Base-by-base conservation (phyloP, 2,888 invertebrate genomes). In the Adineta ricciae region DNA sequence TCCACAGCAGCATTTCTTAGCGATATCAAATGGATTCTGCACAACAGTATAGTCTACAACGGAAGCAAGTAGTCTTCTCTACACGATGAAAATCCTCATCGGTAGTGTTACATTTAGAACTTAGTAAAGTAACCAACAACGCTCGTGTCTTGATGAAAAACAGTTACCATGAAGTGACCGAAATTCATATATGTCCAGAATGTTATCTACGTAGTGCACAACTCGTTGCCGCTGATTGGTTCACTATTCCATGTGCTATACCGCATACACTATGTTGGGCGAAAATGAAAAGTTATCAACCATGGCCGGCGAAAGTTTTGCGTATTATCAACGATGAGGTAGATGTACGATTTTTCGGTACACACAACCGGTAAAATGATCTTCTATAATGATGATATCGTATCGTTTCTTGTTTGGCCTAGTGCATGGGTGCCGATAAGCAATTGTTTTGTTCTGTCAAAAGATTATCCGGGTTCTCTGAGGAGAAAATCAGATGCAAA, bases 201-300 rank as follows among this genome's bases (percentile, higher is more conserved):
- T 97, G 97, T 90, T 97, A 96, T 91, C 92, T 93, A 84, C 49
- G 84, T 85, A 78, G 41, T 46, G 88, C 83, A 94, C 94, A 88
- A 95, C 95, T 11, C 95, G 95, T 89, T 93, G 94, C 0, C 93
- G 94, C 85, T 87, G 93, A 93, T 0, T 97, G 96, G 96, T 97
- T 97, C 91, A 93, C 95, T 0, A 95, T 96, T 89, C 95, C 95
- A 3, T 97, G 97, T 91, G 89, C 94, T 38, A 93, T 93, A 86
- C 96, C 96, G 0, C 97, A 97, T 91, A 92, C 95, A 27, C 91
- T 97, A 85, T 94, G 97, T 0, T 98, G 97, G 97, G 97, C 97
- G 0, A 96, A 97, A 90, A 92, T 97, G 21, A 96, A 96, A 92
- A 97, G 96, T 21, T 97, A 96, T 89, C 97, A 97, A 0, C 96